These are phyloP conservation scores for Arion vulgaris DNA, from an alignment of 1,140 invertebrate species.

Conservation along the genomic window DNA sequence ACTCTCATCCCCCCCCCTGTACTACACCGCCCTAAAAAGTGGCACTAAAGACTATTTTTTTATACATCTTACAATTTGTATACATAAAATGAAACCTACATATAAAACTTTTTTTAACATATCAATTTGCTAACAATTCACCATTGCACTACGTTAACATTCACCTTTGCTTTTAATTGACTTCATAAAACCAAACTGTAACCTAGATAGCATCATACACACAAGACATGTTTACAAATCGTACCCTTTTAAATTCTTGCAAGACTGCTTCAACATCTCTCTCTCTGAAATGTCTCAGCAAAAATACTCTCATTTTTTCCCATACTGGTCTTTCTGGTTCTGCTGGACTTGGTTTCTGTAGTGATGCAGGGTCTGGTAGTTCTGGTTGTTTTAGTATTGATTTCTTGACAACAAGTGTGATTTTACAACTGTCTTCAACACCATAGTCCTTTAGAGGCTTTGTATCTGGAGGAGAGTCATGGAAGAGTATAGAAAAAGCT, in stretches of 20 bases:
- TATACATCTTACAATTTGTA: too few species aligned
- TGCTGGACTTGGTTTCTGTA: not conserved
- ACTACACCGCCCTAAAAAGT: too few species aligned
- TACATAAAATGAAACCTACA: too few species aligned
- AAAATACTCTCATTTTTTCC: conserved; percentile 62
- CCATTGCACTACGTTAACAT: too few species aligned
- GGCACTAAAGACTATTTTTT: too few species aligned
- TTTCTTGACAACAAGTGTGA: conserved; percentile 27
- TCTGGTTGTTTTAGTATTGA: not conserved
- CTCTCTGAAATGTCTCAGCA: conserved; percentile 68
- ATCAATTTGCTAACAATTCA: too few species aligned
- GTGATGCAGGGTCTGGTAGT: not conserved
- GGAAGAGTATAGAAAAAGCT: not conserved
- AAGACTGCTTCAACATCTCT: conserved; percentile 69
- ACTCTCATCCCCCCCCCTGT: too few species aligned
- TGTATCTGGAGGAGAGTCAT: conserved; percentile 9
- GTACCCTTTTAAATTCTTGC: conserved; percentile 68
- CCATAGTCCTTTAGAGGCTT: conserved; percentile 32
- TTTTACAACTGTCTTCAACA: conserved; percentile 32
- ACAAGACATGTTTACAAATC: too few species aligned
- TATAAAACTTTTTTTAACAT: too few species aligned
- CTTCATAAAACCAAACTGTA: too few species aligned
- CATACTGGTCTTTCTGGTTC: conserved; percentile 44
- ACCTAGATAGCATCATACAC: too few species aligned
- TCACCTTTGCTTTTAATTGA: too few species aligned